These are phyloP conservation scores for Spheniscus mendiculus DNA, from an alignment of 2,113 vertebrate genomes.

Conservation along the genomic window DNA sequence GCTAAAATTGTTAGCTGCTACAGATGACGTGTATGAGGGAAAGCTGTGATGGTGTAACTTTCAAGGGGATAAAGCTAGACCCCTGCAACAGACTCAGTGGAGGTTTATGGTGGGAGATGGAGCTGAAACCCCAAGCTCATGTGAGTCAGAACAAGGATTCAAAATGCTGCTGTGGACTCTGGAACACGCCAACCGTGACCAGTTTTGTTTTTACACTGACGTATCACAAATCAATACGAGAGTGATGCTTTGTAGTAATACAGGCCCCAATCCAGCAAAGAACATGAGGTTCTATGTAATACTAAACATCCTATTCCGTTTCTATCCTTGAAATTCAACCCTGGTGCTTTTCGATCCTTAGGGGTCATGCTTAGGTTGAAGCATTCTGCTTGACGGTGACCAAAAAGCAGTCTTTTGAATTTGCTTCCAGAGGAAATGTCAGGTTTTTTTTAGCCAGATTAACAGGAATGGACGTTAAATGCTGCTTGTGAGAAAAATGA, in stretches of 20 bases:
- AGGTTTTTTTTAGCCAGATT: neutral
- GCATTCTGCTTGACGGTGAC: neutral
- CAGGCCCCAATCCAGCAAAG: neutral
- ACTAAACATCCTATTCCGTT: neutral
- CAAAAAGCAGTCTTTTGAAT: neutral
- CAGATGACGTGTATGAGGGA: neutral
- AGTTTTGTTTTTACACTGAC: neutral
- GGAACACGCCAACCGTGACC: fast-evolving
- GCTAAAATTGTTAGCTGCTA: neutral
- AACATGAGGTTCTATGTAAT: neutral
- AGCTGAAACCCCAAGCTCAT: neutral
- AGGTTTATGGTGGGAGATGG: neutral
- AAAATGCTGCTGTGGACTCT: neutral
- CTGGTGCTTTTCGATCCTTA: neutral
- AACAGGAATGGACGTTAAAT: neutral
- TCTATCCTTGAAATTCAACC: neutral
- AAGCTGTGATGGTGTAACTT: neutral
- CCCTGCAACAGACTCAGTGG: neutral
- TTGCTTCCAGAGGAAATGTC: neutral
- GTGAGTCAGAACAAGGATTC: neutral
- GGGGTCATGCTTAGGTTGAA: neutral
- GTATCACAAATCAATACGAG: neutral
- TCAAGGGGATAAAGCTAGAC: neutral
- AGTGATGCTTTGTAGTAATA: neutral
- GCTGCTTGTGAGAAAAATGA: neutral